Percentiles rank a stretch among this genome's conserved stretches.
phyloP scores from a whole-genome alignment of 2,888 invertebrate genomes.

The Tachina fera region DNA sequence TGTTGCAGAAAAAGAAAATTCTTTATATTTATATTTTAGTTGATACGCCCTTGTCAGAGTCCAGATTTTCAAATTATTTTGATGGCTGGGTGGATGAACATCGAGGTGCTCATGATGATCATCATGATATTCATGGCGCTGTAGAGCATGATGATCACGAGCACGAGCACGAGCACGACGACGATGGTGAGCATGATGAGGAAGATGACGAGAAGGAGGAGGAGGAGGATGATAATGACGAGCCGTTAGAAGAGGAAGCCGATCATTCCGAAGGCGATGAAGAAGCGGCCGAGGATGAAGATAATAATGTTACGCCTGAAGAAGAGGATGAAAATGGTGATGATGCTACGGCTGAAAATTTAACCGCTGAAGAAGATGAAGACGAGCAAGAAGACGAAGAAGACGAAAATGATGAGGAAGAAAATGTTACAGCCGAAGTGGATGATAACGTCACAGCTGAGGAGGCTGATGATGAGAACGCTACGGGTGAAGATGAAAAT shows the following conservation, averaged over 20 bases:
- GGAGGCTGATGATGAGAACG: conserved; percentile 79
- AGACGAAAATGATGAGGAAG: conserved; percentile 78
- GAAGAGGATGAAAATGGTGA: conserved; percentile 79
- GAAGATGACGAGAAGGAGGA: conserved; percentile 76
- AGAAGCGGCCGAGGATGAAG: conserved; percentile 81
- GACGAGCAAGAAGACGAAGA: conserved; percentile 63
- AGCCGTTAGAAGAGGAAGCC: conserved; percentile 76
- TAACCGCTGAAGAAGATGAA: conserved; percentile 75
- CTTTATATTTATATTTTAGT: conserved; percentile 81
- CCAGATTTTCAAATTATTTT: conserved; percentile 89
- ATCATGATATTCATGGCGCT: conserved; percentile 78
- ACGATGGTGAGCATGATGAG: conserved; percentile 78
- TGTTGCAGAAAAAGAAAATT: not conserved
- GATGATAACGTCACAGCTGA: conserved; percentile 79
- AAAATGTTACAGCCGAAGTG: conserved; percentile 77
- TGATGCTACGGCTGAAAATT: conserved; percentile 78
- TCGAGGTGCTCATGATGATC: conserved; percentile 79
- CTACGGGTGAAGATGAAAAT: conserved; percentile 82
- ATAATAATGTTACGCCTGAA: conserved; percentile 77
- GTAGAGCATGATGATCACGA: conserved; percentile 80
- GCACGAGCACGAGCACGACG: conserved; percentile 77
- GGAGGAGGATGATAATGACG: conserved; percentile 73
- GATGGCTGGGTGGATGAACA: conserved; percentile 89
- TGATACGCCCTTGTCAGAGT: conserved; percentile 86
- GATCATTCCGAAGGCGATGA: conserved; percentile 82